Conservation (phyloP, 1,140 invertebrate species). For the Sipha flava region DNA sequence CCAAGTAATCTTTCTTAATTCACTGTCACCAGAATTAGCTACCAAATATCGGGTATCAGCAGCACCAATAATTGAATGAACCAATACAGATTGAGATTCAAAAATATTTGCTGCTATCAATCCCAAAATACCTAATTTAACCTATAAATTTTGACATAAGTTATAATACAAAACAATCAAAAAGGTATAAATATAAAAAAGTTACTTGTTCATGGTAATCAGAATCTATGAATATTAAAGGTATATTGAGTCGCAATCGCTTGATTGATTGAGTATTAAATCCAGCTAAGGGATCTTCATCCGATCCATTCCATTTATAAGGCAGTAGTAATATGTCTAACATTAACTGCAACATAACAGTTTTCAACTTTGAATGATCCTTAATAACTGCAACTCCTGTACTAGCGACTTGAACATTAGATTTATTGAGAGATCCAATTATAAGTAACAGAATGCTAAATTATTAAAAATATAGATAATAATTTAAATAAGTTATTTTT, state of each 20-base stretch:
- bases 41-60: conserved; percentile 2
- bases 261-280: background rate
- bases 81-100: background rate
- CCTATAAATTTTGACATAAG: background rate
- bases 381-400: background rate
- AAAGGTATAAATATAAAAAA: background rate
- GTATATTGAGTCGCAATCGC: background rate
- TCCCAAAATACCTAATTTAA: conserved; percentile 25
- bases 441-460: conserved; percentile 20
- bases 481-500: background rate
- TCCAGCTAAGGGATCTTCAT: background rate
- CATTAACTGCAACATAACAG: conserved; percentile 1
- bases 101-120: conserved; percentile 22
- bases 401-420: conserved; percentile 6
- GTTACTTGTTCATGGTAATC: conserved; percentile 29
- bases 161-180: background rate
- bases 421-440: conserved; percentile 5
- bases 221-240: conserved; percentile 1
- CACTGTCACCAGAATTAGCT: conserved; percentile 7
- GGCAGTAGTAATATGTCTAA: conserved; percentile 15
- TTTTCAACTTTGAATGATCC: background rate
- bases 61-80: conserved; percentile 13
- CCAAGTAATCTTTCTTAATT: conserved; percentile 19
- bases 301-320: background rate
- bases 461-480: background rate